Evolutionary conservation across 2,113 vertebrate genomes (phyloP), one percentile per base, ranked within the genome.

Genomic region (Stegostoma tigrinum): DNA sequence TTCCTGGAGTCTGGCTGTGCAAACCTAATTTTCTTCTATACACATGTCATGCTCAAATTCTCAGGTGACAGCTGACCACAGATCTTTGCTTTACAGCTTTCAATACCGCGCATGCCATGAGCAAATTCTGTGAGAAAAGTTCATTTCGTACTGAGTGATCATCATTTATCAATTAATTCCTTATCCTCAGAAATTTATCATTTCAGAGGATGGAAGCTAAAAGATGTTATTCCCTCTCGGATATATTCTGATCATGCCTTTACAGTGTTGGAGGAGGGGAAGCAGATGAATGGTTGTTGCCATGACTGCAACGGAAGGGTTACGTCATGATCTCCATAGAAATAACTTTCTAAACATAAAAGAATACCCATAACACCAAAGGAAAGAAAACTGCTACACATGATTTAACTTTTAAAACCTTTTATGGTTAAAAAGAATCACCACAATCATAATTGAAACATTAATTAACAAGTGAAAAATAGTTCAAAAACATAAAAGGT

Each of bases 1-100:
- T 85, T 70, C 1, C 83, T 95, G 96, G 95, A 96, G 64, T 93
- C 61, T 96, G 96, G 96, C 96, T 75, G 95, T 93, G 95, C 42
- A 90, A 14, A 96, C 86, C 66, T 94, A 86, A 24, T 95, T 72
- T 21, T 72, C 68, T 72, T 27, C 94, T 34, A 95, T 45, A 72
- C 94, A 42, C 67, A 72, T 75, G 68, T 95, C 96, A 96, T 93
- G 83, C 90, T 95, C 45, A 23, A 95, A 72, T 95, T 72, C 94
- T 48, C 68, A 30, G 21, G 38, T 95, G 67, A 45, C 15, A 34
- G 38, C 45, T 72, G 52, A 95, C 67, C 68, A 95, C 23, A 30
- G 93, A 24, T 95, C 67, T 72, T 21, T 19, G 2, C 61, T 38
- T 66, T 66, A n/a, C 45, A 72, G 94, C 42, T 95, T 95, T 72